Evolutionary conservation across 2,113 vertebrate species (phyloP).

Genomic region (Burhinus oedicnemus): DNA sequence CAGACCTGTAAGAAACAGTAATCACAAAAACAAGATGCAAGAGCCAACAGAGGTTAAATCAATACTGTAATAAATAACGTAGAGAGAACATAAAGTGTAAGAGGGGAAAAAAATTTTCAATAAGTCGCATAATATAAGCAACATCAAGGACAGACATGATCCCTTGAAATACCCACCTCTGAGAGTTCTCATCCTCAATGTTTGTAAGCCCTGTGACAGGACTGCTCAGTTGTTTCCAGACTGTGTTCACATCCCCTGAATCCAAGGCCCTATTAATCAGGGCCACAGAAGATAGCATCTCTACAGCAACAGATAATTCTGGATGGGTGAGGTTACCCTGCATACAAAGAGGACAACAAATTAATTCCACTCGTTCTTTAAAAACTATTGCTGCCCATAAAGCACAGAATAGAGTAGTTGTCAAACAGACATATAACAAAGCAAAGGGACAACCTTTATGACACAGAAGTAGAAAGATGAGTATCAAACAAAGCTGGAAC

Average conservation of each 20-base stretch:
- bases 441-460: neutral
- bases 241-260: conserved; percentile 82
- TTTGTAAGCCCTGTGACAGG: conserved; percentile 92
- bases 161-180: conserved; percentile 80
- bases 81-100: neutral
- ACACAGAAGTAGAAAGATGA: neutral
- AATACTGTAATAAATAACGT: neutral
- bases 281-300: conserved; percentile 97
- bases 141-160: neutral
- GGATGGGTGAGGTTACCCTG: conserved; percentile 91
- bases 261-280: conserved; percentile 93
- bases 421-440: neutral
- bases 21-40: neutral
- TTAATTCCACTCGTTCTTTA: neutral
- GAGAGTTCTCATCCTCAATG: conserved; percentile 90
- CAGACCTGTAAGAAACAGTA: neutral
- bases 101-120: neutral
- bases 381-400: neutral
- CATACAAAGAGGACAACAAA: neutral
- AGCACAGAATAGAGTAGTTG: neutral
- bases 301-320: conserved; percentile 92
- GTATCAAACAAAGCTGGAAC: neutral
- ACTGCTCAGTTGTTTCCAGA: conserved; percentile 92
- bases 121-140: neutral
- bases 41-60: neutral